Evolutionary conservation across 2,113 vertebrate genomes (phyloP), one percentile per base, ranked within the genome.

Genomic region (Campylomormyrus tamandua): DNA sequence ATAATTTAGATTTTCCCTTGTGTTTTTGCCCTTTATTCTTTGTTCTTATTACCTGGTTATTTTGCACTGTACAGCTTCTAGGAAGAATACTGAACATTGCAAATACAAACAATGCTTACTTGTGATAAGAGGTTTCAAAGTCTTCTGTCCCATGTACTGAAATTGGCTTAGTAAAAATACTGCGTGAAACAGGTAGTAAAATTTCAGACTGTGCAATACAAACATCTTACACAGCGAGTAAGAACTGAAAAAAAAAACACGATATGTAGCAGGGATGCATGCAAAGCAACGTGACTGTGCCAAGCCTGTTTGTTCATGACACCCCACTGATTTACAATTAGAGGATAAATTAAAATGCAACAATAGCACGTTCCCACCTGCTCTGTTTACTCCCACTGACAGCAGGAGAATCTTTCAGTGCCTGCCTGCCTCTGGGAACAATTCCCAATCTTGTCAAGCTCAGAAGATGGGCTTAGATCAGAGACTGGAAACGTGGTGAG

Each of bases 311-410:
- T 5, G 56, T 88, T 89, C 89, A 24, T 93, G 91, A 91, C 92
- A 93, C 86, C 49, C 62, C 39, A 88, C 48, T 93, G 92, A 94
- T 94, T 94, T 94, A 92, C 89, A 92, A 90, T 91, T 91, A 93
- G 92, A 94, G 1, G 3, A 85, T 48, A 17, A 92, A 91, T 91
- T 91, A 91, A 93, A 93, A 90, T 93, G 90, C 90, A 92, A 91
- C 91, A 93, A 93, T 90, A 88, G 21, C 91, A 90, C 90, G 89
- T 93, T 94, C 92, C 92, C 94, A 95, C 92, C 91, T 94, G 92
- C 90, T 27, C 90, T 91, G 89, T 90, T 90, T 89, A 89, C 91
- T 83, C 88, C 84, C 80, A 88, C 87, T 93, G 93, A 92, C 90
- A 92, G 90, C 35, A 11, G 90, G 91, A 86, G 92, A 90, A 91